Base-by-base conservation (phyloP, 2,888 invertebrate species). In the Cylloceria caligata region DNA sequence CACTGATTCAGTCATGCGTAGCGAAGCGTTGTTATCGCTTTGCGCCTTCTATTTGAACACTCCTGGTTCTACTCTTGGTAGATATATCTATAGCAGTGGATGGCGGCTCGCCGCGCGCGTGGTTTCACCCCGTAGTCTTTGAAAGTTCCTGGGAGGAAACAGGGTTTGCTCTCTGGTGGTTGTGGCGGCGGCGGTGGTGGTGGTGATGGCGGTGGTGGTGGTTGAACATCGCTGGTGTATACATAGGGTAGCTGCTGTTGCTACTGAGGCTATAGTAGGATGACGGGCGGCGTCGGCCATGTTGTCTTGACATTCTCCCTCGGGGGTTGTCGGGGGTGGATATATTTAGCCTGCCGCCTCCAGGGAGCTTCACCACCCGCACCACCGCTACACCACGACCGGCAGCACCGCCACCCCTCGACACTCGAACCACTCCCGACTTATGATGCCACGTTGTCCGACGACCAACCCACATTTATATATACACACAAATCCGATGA, bases 221-320 rank as follows among this genome's bases (percentile, higher is more conserved):
- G 87, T 84, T 87, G 90, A 90, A 88, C 87, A 83, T 86, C 88
- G 87, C 89, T 87, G 89, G 89, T 90, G 90, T 90, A 90, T 88
- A 91, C 89, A 90, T 84, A 82, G 87, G 83, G 85, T 86, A 87
- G 89, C 82, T 85, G 87, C 82, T 87, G 65, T 69, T 69, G 42
- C 57, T 47, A 64, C 75, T 49, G 85, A 89, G 87, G 88, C 84
- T 80, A 85, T 67, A 81, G 75, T 85, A 87, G 92, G 89, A 91
- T 92, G 92, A 92, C 92, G 92, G 90, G 91, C 91, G 90, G 90
- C 91, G 92, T 92, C 92, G 92, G 92, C 92, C 92, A 92, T 92
- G 92, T 92, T 92, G 92, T 92, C 92, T 92, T 92, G 92, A 92
- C 92, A 92, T 92, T 91, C 89, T 91, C 92, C 91, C 92, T 87